phyloP scores from a whole-genome alignment of 2,888 invertebrate genomes.

The Scaptomyza tumidula region DNA sequence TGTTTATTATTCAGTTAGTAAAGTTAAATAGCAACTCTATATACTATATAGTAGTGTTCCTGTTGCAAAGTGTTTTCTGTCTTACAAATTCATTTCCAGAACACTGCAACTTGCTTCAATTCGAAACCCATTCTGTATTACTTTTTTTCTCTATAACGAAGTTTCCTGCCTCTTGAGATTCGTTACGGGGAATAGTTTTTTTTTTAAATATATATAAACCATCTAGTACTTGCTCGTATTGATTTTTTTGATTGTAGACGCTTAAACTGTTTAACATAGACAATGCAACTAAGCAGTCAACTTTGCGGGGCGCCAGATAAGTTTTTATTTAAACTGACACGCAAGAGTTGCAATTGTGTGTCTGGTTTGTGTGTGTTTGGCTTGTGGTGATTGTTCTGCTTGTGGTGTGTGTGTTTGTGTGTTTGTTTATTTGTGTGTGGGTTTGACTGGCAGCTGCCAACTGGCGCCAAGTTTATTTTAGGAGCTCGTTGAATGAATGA shows the following conservation, averaged over 20 bases:
- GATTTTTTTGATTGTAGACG: constrained; percentile 22
- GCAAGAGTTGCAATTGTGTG: constrained; percentile 17
- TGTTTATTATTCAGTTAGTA: no score
- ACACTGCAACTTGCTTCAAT: no score
- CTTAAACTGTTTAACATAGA: constrained; percentile 9
- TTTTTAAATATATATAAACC: no score
- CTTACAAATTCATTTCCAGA: no score
- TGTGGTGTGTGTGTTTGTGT: constrained; percentile 6
- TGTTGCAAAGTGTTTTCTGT: no score
- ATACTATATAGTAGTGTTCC: no score
- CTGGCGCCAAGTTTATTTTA: constrained; percentile 34
- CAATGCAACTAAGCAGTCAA: constrained; percentile 25
- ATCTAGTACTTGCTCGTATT: not conserved
- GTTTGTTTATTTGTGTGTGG: constrained; percentile 5
- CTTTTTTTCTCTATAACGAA: no score
- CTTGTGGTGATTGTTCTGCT: constrained; percentile 3
- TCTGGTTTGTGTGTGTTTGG: constrained; percentile 11
- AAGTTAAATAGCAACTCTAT: no score
- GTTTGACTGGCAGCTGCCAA: constrained; percentile 45
- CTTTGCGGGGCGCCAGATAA: constrained; percentile 26
- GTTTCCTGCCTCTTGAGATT: no score
- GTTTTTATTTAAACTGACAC: constrained; percentile 37
- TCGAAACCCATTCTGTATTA: no score
- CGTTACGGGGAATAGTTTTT: no score
- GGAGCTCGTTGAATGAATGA: constrained; percentile 19